phyloP scores from a whole-genome alignment of 2,888 invertebrate species.

The Biston stratarius region DNA sequence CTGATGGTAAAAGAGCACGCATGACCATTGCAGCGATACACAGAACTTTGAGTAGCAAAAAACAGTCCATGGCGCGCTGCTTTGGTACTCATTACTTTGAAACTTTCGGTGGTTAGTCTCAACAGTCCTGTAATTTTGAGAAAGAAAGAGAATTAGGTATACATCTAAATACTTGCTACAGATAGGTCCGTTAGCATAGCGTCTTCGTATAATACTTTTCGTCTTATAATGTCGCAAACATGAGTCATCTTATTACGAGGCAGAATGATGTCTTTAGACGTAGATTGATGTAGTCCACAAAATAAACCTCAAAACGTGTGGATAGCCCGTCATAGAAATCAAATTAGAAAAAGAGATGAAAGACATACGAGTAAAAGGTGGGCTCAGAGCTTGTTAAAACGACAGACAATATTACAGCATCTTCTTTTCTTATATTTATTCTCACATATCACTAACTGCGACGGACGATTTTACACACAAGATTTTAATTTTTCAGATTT shows the following conservation, averaged over 20 bases:
- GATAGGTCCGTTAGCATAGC: too few species aligned
- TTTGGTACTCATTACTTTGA: too few species aligned
- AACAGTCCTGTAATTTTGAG: too few species aligned
- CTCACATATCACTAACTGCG: not conserved
- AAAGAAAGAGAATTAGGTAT: too few species aligned
- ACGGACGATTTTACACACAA: not conserved
- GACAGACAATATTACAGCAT: not conserved
- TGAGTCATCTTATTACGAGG: not conserved
- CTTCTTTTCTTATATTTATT: slow-evolving; percentile 14
- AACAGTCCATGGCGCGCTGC: too few species aligned
- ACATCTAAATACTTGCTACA: too few species aligned
- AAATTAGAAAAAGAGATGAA: slow-evolving; percentile 4
- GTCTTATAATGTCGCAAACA: too few species aligned
- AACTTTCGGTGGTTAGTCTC: too few species aligned
- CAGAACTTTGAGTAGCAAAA: too few species aligned
- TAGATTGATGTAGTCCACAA: not conserved
- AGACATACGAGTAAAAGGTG: slow-evolving; percentile 24
- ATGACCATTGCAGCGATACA: too few species aligned
- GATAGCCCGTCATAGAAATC: slow-evolving; percentile 11
- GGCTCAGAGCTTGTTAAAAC: slow-evolving; percentile 9
- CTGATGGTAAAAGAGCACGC: too few species aligned
- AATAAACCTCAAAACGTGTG: not conserved
- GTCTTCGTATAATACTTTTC: too few species aligned
- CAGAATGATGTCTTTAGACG: not conserved
- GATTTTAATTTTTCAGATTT: not conserved